These are phyloP conservation scores for Lytechinus variegatus DNA, from an alignment of 35 echinoderm and acorn worm species.

Conservation along the genomic window DNA sequence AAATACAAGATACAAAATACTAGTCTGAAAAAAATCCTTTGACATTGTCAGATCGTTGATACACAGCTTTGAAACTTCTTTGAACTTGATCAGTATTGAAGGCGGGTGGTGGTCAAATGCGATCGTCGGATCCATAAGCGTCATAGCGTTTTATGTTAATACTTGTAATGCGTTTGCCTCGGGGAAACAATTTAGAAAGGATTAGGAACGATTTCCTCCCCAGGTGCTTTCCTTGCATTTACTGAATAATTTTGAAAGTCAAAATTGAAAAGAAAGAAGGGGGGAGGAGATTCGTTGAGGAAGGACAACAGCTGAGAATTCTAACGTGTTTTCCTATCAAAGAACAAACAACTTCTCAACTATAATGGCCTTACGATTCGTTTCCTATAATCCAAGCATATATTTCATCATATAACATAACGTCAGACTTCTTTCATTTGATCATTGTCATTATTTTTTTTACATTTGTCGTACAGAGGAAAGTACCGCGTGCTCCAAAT, in stretches of 20 bases:
- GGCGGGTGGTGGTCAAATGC: background rate
- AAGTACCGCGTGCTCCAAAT: background rate
- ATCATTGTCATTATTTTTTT: background rate
- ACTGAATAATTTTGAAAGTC: background rate
- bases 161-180: background rate
- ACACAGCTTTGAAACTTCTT: background rate
- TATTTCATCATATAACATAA: background rate
- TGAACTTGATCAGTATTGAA: background rate
- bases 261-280: background rate
- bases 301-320: background rate
- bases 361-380: background rate
- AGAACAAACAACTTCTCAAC: background rate
- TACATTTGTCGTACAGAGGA: background rate
- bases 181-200: background rate
- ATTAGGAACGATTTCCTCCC: background rate
- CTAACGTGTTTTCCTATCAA: background rate
- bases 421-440: background rate
- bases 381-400: background rate
- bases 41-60: background rate
- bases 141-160: background rate
- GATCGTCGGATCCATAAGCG: background rate
- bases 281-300: background rate
- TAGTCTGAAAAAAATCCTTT: background rate
- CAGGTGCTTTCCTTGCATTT: background rate
- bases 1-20: background rate